These are phyloP conservation scores for Temnothorax rugatulus DNA, from an alignment of 2,888 invertebrate species.

Conservation along the genomic window DNA sequence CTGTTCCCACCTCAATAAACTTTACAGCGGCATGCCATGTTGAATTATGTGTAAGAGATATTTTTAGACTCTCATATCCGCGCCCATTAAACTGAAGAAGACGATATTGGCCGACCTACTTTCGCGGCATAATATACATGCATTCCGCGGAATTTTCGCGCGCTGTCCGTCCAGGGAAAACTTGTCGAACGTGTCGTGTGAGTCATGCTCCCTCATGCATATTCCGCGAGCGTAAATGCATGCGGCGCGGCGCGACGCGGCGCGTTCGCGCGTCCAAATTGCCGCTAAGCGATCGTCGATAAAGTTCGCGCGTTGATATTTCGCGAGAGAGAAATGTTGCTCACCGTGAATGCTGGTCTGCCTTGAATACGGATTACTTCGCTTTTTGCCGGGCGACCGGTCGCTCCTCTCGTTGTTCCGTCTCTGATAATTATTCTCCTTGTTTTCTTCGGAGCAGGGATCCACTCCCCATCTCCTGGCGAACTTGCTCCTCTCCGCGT, in stretches of 20 bases:
- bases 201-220: slow-evolving; percentile 29
- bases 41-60: slow-evolving; percentile 32
- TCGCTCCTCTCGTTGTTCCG: slow-evolving; percentile 73
- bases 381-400: slow-evolving; percentile 79
- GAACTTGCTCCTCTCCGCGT: slow-evolving; percentile 88
- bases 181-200: background rate
- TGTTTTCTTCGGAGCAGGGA: slow-evolving; percentile 82
- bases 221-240: background rate
- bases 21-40: slow-evolving; percentile 23
- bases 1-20: slow-evolving; percentile 1
- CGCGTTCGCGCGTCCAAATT: no score
- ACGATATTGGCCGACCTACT: background rate
- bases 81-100: slow-evolving; percentile 7
- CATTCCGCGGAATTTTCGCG: slow-evolving; percentile 2
- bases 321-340: slow-evolving; percentile 58
- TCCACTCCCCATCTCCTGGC: slow-evolving; percentile 89
- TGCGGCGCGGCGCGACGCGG: background rate
- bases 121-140: background rate
- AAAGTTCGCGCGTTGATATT: slow-evolving; percentile 13
- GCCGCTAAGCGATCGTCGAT: background rate
- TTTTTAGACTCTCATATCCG: slow-evolving; percentile 11
- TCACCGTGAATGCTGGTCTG: slow-evolving; percentile 84
- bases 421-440: slow-evolving; percentile 80
- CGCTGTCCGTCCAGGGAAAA: background rate
- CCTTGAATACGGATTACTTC: slow-evolving; percentile 79